These are phyloP conservation scores for Urosaurus nigricauda DNA, from an alignment of 2,797 vertebrate species.

Conservation along the genomic window DNA sequence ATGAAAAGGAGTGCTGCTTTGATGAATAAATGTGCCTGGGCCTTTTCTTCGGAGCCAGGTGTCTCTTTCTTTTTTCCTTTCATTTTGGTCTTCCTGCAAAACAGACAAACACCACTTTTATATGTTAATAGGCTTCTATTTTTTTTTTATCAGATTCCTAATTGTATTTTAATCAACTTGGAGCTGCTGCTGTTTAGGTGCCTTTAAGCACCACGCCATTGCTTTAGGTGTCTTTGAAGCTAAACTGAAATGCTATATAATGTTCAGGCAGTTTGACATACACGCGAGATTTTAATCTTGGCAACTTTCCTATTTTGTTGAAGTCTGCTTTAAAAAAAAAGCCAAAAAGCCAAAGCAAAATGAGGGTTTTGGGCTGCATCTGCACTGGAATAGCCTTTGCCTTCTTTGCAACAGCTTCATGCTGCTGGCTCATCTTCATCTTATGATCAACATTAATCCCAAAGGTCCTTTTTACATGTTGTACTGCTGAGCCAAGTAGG, in stretches of 20 bases:
- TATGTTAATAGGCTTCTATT: conserved; percentile 65
- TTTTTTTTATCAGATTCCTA: conserved; percentile 65
- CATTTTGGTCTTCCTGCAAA: fast-evolving
- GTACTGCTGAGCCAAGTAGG: too few species aligned
- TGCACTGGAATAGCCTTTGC: too few species aligned
- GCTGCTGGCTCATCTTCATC: too few species aligned
- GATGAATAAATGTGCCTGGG: neutral
- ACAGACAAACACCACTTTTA: conserved; percentile 66
- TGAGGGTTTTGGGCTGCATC: too few species aligned
- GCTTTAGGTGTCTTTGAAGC: neutral
- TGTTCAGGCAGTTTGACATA: neutral
- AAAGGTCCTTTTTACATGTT: too few species aligned
- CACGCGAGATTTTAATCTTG: neutral
- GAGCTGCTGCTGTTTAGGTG: conserved; percentile 54
- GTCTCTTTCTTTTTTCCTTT: conserved; percentile 44
- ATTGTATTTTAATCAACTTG: conserved; percentile 66
- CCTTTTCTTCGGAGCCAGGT: conserved; percentile 46
- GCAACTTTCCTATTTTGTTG: neutral
- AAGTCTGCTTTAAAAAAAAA: neutral
- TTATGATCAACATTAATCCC: too few species aligned
- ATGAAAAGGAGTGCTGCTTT: neutral
- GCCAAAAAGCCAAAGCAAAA: too few species aligned
- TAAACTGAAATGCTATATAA: neutral
- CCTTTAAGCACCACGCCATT: neutral
- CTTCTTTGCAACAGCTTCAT: too few species aligned